These are phyloP conservation scores for Eupeodes corollae DNA, from an alignment of 1,140 invertebrate genomes.

Conservation along the genomic window DNA sequence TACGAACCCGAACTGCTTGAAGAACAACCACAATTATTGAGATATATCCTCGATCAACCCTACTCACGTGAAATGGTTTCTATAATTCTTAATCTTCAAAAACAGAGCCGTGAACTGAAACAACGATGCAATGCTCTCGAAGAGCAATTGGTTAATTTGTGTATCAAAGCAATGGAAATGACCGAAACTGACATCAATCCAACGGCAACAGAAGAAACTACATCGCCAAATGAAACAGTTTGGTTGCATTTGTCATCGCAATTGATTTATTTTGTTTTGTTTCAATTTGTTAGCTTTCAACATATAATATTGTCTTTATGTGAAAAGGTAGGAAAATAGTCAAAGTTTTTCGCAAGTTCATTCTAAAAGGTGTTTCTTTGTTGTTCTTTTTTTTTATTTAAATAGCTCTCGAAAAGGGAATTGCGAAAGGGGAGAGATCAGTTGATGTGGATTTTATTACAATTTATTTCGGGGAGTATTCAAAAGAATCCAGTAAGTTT, in stretches of 20 bases:
- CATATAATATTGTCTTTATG: slow-evolving; percentile 82
- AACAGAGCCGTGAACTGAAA: slow-evolving; percentile 63
- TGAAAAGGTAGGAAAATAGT: slow-evolving; percentile 53
- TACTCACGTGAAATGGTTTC: slow-evolving; percentile 95
- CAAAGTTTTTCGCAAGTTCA: background rate
- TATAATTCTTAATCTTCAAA: slow-evolving; percentile 81
- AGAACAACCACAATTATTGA: slow-evolving; percentile 75
- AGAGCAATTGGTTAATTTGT: slow-evolving; percentile 84
- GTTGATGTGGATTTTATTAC: slow-evolving; percentile 93
- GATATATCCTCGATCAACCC: slow-evolving; percentile 88
- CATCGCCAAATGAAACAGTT: slow-evolving; percentile 46
- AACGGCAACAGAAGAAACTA: slow-evolving; percentile 26
- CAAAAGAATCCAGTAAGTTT: slow-evolving; percentile 75
- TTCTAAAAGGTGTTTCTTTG: background rate
- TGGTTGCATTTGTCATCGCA: slow-evolving; percentile 93
- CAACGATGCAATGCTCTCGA: slow-evolving; percentile 80
- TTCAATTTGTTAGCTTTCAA: slow-evolving; percentile 87
- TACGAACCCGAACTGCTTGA: slow-evolving; percentile 82
- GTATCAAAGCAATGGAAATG: slow-evolving; percentile 84
- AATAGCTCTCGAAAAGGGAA: slow-evolving; percentile 61
- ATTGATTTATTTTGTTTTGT: slow-evolving; percentile 90
- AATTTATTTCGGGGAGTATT: slow-evolving; percentile 94
- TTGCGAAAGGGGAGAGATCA: slow-evolving; percentile 84
- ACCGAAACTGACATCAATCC: slow-evolving; percentile 54
- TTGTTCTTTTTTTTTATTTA: slow-evolving; percentile 5